Conservation (phyloP, 2,797 vertebrate genomes). For the Chelonia mydas region DNA sequence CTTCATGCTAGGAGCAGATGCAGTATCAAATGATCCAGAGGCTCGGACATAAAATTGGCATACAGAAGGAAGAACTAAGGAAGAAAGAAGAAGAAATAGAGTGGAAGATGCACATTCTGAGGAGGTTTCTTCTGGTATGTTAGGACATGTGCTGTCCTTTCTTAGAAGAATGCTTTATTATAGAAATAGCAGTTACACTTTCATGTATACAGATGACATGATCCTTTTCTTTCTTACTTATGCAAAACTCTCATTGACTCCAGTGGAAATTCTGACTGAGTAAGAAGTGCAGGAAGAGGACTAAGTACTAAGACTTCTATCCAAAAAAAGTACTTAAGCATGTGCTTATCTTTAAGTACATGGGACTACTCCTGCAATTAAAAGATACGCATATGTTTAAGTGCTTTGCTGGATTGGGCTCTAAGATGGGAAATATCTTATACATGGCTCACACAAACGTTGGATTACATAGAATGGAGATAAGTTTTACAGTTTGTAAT, state of each 20-base stretch:
- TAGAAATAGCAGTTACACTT: not conserved
- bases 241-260: not conserved
- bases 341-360: not conserved
- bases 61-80: conserved; percentile 7
- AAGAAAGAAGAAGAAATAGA: not conserved
- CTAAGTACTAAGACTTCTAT: not conserved
- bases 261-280: not conserved
- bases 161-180: not conserved
- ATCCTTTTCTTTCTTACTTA: not conserved
- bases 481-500: not conserved
- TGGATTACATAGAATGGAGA: not conserved
- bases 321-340: not conserved
- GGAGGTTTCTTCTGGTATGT: conserved; percentile 8
- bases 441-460: not conserved
- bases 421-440: not conserved
- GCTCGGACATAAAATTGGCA: not conserved
- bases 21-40: not conserved
- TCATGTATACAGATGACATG: not conserved
- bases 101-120: not conserved
- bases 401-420: not conserved
- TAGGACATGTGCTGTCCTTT: not conserved
- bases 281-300: not conserved
- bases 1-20: not conserved
- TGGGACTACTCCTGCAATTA: not conserved
- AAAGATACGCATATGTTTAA: not conserved